Percentiles rank a stretch among this genome's conserved stretches.
These are phyloP conservation scores for Alligator sinensis DNA, from an alignment of 2,113 vertebrate genomes.

Conservation along the genomic window DNA sequence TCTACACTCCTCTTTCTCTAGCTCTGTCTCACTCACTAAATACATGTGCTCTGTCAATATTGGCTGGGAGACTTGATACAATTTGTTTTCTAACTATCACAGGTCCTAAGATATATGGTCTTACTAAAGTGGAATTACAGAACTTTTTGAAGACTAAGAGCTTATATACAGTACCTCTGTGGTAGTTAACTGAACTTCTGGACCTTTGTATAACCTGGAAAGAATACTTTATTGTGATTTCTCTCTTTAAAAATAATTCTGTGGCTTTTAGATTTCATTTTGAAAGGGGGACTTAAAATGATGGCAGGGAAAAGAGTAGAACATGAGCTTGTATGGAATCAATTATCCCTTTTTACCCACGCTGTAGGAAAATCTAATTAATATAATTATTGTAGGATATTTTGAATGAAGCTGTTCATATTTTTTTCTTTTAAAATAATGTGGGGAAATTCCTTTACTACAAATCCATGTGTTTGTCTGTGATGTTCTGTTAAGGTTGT, in stretches of 20 bases:
- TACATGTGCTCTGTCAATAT: constrained; percentile 24
- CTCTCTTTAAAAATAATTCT: not conserved
- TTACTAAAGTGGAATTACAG: not conserved
- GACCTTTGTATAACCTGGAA: not conserved
- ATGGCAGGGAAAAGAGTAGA: not conserved
- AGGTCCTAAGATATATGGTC: not conserved
- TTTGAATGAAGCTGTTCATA: accelerated
- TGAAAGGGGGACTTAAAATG: not conserved
- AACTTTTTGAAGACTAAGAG: not conserved
- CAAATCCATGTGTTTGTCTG: not conserved
- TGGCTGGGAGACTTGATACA: not conserved
- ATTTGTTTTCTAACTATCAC: too few species aligned
- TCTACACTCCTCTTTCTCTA: not conserved
- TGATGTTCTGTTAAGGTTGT: not conserved
- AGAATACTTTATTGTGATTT: not conserved
- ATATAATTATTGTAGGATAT: not conserved
- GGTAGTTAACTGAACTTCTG: constrained; percentile 28
- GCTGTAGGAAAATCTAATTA: not conserved
- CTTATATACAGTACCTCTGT: not conserved
- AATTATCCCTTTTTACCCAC: not conserved
- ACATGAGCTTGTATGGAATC: not conserved
- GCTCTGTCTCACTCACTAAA: not conserved
- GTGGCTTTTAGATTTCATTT: not conserved
- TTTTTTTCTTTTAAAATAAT: not conserved
- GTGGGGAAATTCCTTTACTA: not conserved